Conservation (phyloP, 2,888 invertebrate species). For the Pecten maximus region DNA sequence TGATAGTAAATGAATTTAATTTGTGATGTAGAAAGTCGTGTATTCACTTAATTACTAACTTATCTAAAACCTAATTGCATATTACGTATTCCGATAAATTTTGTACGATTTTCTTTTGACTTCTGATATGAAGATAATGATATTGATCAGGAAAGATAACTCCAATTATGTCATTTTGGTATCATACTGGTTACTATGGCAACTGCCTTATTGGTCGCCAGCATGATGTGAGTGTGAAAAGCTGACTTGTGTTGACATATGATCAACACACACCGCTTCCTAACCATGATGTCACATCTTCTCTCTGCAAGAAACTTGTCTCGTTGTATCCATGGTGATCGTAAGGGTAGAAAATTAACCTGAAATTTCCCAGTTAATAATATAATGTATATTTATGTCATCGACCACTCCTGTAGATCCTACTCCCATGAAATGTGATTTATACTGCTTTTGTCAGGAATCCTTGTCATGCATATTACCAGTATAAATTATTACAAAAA, state of each 20-base stretch:
- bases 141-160: neutral
- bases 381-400: neutral
- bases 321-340: constrained; percentile 1
- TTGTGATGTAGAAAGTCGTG: no score
- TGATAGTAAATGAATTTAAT: no score
- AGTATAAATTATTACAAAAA: no score
- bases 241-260: neutral
- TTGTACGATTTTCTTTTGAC: neutral
- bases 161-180: neutral
- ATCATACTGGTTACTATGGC: neutral
- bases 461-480: no score
- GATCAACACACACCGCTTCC: constrained; percentile 1
- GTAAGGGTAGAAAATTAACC: neutral
- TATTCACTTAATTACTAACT: no score
- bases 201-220: constrained; percentile 1
- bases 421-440: no score
- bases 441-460: no score
- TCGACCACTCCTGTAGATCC: neutral
- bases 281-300: neutral
- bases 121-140: neutral
- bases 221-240: neutral
- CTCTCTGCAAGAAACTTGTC: neutral
- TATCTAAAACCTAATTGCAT: no score
- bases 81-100: no score
- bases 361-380: neutral